phyloP scores from a whole-genome alignment of 1,140 invertebrate species.

The Bombus sibiricus region DNA sequence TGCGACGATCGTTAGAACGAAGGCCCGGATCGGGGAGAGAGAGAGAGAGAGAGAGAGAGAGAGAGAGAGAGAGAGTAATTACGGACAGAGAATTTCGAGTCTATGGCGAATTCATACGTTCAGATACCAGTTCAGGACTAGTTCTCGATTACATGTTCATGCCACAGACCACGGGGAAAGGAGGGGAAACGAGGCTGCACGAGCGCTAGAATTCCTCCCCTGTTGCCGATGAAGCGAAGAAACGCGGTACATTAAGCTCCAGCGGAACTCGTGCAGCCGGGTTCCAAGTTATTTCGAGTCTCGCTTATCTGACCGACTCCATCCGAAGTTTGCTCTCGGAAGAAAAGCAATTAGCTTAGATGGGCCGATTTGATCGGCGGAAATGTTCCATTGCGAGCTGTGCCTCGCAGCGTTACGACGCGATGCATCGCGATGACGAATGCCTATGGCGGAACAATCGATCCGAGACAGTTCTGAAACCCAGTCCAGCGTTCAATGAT shows the following conservation, averaged over 20 bases:
- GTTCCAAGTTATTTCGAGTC: background rate
- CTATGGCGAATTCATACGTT: background rate
- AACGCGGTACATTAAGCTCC: background rate
- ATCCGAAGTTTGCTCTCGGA: background rate
- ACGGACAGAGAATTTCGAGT: background rate
- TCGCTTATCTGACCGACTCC: background rate
- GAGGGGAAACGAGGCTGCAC: too few relatives aligned
- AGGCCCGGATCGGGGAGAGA: background rate
- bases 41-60: background rate
- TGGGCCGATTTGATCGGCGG: background rate
- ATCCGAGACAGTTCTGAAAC: background rate
- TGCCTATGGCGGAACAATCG: background rate
- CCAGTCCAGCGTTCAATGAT: background rate
- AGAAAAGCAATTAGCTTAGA: slow-evolving; percentile 13
- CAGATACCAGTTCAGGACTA: background rate
- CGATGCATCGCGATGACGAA: background rate
- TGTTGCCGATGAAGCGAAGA: background rate
- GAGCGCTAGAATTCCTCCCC: background rate
- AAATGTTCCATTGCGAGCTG: background rate
- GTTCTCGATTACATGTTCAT: too few relatives aligned
- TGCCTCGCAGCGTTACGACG: too few relatives aligned
- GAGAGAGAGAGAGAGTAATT: background rate
- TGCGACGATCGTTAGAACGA: background rate
- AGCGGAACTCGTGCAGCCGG: too few relatives aligned
- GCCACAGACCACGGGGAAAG: too few relatives aligned